Evolutionary conservation across 2,113 vertebrate genomes (phyloP), one percentile per base, ranked within the genome.

Genomic region (Sebastes fasciatus): DNA sequence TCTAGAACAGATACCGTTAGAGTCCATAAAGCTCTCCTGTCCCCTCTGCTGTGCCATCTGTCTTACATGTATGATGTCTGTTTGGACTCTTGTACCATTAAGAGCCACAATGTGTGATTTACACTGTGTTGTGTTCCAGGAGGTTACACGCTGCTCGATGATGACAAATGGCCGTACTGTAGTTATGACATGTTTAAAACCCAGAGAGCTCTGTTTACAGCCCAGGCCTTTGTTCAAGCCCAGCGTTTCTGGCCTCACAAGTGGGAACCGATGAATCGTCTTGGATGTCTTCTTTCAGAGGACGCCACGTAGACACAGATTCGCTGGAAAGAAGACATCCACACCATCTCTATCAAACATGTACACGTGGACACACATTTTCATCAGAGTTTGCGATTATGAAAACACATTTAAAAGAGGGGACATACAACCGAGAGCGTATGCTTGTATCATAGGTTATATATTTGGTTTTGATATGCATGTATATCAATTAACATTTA

Each of bases 121-220:
- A 74, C 81, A 67, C 78, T 23, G 74, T 23, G 60, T n/a, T 66
- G 58, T 26, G 67, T 63, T 82, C 73, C 64, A 68, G 26, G 19
- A 5, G 17, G 40, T 46, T 43, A 46, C 74, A 23, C 49, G 19
- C 11, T 46, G 71, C 67, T 23, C 13, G 65, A 70, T 60, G 65
- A 87, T 89, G 91, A 90, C 54, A 86, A 90, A 90, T 90, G 60
- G 77, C 21, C 10, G 4, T 17, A 11, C 63, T 70, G 55, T 48
- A 75, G 81, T 85, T 83, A 77, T 86, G 89, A 88, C 85, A 85
- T 88, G 83, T 92, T 91, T 92, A 85, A 88, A 89, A 79, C 34
- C 52, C 64, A 61, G 61, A 88, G 82, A 81, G 74, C 79, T 86
- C 61, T 89, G 91, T 89, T 89, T 86, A 83, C 73, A 70, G 76